Conservation (phyloP, 2,797 vertebrate genomes). For the Momotus momota region DNA sequence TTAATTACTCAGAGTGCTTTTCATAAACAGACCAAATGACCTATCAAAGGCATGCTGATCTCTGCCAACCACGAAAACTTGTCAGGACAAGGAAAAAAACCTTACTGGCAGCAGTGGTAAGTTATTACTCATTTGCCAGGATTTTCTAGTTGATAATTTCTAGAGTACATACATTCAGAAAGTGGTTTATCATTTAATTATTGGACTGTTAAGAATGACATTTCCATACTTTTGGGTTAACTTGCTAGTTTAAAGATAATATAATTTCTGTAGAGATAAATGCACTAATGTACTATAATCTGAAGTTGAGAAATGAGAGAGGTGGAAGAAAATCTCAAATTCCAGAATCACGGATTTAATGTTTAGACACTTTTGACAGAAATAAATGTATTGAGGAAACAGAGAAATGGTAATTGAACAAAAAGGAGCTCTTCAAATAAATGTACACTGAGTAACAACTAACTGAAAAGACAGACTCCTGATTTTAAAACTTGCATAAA, state of each 20-base stretch:
- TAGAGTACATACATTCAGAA: not conserved
- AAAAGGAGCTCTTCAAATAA: not conserved
- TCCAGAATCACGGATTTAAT: not conserved
- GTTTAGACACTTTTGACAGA: not conserved
- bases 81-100: not conserved
- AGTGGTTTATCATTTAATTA: not conserved
- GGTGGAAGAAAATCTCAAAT: not conserved
- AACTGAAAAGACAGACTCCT: not conserved
- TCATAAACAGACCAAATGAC: not conserved
- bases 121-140: not conserved
- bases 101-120: not conserved
- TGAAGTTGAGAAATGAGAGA: not conserved
- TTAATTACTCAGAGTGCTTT: not conserved
- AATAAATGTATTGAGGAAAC: not conserved
- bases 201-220: not conserved
- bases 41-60: not conserved
- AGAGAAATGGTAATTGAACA: not conserved
- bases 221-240: not conserved
- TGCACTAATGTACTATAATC: not conserved
- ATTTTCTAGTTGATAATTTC: not conserved
- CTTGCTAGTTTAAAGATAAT: not conserved
- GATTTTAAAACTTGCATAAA: not conserved
- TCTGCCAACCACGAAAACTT: not conserved
- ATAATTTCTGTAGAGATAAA: not conserved
- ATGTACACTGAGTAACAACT: not conserved